These are phyloP conservation scores for Ypsolopha scabrella DNA, from an alignment of 2,888 invertebrate species.

Conservation along the genomic window DNA sequence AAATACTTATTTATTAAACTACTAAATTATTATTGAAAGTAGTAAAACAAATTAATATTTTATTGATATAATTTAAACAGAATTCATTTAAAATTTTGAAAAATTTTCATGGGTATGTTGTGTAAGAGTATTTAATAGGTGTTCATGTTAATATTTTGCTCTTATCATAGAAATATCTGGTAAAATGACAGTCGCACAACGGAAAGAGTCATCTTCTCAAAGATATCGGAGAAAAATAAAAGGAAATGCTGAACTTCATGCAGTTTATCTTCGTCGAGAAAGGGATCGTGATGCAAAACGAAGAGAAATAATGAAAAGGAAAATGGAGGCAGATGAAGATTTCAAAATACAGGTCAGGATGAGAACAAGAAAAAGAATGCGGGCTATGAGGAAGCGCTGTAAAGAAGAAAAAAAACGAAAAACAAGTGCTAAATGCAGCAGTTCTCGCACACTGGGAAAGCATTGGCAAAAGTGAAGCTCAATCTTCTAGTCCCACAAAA, in stretches of 20 bases:
- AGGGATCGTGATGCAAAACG: conserved; percentile 15
- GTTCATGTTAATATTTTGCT: conserved; percentile 9
- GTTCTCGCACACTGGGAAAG: conserved; percentile 12
- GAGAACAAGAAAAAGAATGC: conserved; percentile 15
- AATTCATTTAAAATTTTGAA: no score
- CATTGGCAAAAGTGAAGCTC: conserved; percentile 12
- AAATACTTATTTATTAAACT: no score
- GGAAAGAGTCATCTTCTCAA: conserved; percentile 13
- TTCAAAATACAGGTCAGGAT: conserved; percentile 14
- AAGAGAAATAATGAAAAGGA: conserved; percentile 14
- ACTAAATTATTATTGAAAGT: no score
- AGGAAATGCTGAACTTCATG: conserved; percentile 13
- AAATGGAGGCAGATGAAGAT: conserved; percentile 12
- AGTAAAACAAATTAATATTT: no score
- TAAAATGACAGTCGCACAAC: conserved; percentile 10
- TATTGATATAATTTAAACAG: no score
- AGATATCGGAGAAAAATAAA: conserved; percentile 15
- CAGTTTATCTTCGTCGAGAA: conserved; percentile 11
- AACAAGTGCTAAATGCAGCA: conserved; percentile 9
- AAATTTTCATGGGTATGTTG: no score
- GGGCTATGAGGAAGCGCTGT: conserved; percentile 13
- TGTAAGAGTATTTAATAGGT: no score
- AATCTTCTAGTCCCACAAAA: conserved; percentile 13
- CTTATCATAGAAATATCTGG: conserved; percentile 9
- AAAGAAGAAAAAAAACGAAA: conserved; percentile 9